Percentiles rank a stretch among this genome's conserved stretches.
Conservation (phyloP, 2,888 invertebrate genomes). For the Drosophila anomalata region DNA sequence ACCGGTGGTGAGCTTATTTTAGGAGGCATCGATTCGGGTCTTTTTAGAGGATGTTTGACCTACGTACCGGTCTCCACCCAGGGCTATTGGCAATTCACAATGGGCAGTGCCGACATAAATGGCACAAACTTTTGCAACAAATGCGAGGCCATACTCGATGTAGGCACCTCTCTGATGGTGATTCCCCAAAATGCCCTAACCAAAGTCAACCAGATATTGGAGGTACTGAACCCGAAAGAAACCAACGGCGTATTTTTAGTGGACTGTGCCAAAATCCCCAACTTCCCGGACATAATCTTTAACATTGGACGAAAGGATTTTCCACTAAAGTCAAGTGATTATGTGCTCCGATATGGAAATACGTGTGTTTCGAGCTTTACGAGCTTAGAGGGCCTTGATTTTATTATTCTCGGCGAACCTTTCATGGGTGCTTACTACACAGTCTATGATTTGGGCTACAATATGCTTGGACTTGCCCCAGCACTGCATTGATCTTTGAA, state of each 20-base stretch:
- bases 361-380: conserved; percentile 96
- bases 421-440: conserved; percentile 97
- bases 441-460: conserved; percentile 94
- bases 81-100: conserved; percentile 97
- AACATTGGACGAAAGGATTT: conserved; percentile 90
- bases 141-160: conserved; percentile 96
- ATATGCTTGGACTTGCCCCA: conserved; percentile 88
- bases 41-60: conserved; percentile 87
- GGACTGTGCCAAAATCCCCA: conserved; percentile 90
- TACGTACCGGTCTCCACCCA: conserved; percentile 92
- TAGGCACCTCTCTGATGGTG: conserved; percentile 96
- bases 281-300: conserved; percentile 91
- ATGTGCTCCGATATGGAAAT: conserved; percentile 87
- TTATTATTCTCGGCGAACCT: conserved; percentile 98
- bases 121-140: conserved; percentile 86
- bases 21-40: conserved; percentile 95
- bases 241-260: conserved; percentile 90
- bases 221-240: conserved; percentile 19
- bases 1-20: conserved; percentile 93
- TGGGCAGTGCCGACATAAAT: conserved; percentile 87
- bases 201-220: conserved; percentile 35
- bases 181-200: conserved; percentile 84
- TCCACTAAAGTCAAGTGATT: conserved; percentile 90
- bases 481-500: conserved; percentile 13
- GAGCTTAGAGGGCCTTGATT: conserved; percentile 87